phyloP scores from a whole-genome alignment of 2,888 invertebrate species.

The Endotricha flammealis region DNA sequence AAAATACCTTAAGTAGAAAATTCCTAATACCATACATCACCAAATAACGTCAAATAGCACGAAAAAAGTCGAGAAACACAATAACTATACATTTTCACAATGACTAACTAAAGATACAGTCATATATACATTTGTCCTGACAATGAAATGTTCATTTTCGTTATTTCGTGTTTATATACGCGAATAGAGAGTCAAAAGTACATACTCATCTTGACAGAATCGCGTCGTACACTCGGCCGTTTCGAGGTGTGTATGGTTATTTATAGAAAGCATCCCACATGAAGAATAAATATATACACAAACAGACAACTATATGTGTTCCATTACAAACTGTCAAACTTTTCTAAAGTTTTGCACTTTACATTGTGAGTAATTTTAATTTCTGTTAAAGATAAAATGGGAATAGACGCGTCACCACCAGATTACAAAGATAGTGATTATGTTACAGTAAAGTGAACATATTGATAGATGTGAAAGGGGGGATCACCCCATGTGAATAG shows the following conservation, averaged over 20 bases:
- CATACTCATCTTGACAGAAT: slow-evolving; percentile 20
- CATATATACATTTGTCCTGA: not conserved
- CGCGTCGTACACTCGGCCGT: slow-evolving; percentile 22
- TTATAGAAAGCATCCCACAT: slow-evolving; percentile 64
- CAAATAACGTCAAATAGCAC: slow-evolving; percentile 28
- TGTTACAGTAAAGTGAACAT: no score
- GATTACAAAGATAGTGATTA: no score
- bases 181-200: slow-evolving; percentile 13
- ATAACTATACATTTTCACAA: slow-evolving; percentile 32
- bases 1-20: slow-evolving; percentile 48
- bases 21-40: slow-evolving; percentile 56
- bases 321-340: slow-evolving; percentile 3
- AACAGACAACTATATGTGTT: slow-evolving; percentile 13
- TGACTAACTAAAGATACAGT: not conserved
- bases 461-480: no score
- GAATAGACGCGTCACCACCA: no score
- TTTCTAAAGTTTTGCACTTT: no score
- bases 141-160: slow-evolving; percentile 1
- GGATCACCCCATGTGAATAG: no score
- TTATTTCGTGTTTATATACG: not conserved
- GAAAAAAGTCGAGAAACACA: slow-evolving; percentile 18
- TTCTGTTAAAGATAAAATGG: no score
- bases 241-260: slow-evolving; percentile 51
- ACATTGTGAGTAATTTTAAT: no score
- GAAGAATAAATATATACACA: slow-evolving; percentile 43